Evolutionary conservation across 2,888 invertebrate species (phyloP).

Genomic region (Stramonita haemastoma): DNA sequence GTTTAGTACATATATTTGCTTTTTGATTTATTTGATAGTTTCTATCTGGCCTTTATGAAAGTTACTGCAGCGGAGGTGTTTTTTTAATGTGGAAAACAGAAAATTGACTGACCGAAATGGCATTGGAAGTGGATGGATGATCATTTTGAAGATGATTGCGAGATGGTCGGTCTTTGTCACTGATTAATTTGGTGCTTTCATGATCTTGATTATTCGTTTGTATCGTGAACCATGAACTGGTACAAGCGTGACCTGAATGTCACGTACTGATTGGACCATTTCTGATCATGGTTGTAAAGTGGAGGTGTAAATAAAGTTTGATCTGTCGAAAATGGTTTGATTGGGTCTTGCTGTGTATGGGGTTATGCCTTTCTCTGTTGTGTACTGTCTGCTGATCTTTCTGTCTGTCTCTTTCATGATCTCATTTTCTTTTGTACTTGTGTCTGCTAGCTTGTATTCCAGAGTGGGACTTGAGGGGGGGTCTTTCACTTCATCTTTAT

Average conservation of each 20-base stretch:
- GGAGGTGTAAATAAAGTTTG: constrained; percentile 16
- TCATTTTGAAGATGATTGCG: background rate
- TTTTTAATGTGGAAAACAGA: too few relatives aligned
- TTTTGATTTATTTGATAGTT: too few relatives aligned
- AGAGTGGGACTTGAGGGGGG: background rate
- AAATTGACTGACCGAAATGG: constrained; percentile 16
- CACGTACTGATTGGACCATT: background rate
- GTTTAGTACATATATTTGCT: too few relatives aligned
- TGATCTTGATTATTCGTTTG: background rate
- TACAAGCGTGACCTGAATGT: background rate
- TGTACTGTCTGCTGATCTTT: background rate
- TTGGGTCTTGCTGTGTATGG: background rate
- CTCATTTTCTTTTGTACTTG: background rate
- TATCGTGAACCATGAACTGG: background rate
- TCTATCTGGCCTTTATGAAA: too few relatives aligned
- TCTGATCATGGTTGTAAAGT: background rate
- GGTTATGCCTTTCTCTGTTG: background rate
- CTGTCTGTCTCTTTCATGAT: background rate
- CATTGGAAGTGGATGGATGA: background rate
- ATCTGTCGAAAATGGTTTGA: background rate
- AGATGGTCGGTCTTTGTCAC: constrained; percentile 5
- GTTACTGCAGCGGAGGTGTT: too few relatives aligned
- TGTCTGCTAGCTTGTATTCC: background rate
- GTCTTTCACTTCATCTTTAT: background rate
- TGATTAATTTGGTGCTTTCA: constrained; percentile 14